Base-by-base conservation (phyloP, 2,888 invertebrate genomes). In the Melanostoma mellinum region DNA sequence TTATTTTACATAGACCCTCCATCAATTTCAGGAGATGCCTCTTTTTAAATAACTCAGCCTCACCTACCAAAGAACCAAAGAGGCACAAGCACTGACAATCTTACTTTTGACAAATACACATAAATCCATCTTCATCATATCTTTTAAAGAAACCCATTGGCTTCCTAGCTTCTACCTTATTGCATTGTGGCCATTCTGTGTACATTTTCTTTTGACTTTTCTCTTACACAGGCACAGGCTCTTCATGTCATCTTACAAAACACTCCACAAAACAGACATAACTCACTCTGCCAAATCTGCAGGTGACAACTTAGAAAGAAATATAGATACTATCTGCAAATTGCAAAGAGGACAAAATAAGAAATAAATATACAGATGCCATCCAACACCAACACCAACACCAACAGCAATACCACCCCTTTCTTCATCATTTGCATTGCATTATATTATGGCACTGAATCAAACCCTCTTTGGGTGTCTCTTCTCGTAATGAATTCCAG, bases 231-330 rank as follows among this genome's bases (percentile, higher is more conserved):
- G 20, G 20, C 20, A 33, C 40, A 63, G 8, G 6, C 46, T 63
- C 46, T 56, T 48, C 40, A 55, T 55, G 10, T 63, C 48, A 40
- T 53, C 32, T 48, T 9, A 63, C 20, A 38, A 61, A 61, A 30
- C 73, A 53, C 67, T 65, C 40, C 9, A 48, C 40, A 50, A 44
- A 36, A 53, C 63, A 56, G 56, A 71, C 67, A 68, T 82, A 67
- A 68, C 56, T 78, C 78, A 78, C 52, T 58, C 56, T 53, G 63
- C 60, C 60, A 61, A 84, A 79, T 79, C 79, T 84, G 79, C 75
- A 79, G 79, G 79, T 84, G 84, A 84, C 84, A 84, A 79, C 74
- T 56, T 33, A 38, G n/a, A 75, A 84, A 55, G 60, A 36, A 68
- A 81, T 32, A 20, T 56, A 78, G 52, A 61, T 78, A 40, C 36